Conservation (phyloP, 37 sponge, comb jelly and placozoan species). For the Ianthella basta region DNA sequence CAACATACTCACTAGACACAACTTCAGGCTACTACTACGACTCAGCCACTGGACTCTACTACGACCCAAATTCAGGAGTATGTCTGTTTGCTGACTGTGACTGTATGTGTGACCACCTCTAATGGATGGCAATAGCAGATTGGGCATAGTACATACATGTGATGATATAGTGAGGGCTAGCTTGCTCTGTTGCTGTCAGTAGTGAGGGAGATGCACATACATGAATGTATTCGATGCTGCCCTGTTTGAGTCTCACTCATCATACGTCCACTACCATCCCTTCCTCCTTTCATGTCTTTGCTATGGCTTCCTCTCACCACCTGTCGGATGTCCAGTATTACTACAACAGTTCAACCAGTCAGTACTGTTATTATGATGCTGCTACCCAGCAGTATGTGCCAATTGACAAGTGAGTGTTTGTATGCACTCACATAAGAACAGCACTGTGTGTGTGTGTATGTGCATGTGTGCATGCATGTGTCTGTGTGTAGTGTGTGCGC, state of each 20-base stretch:
- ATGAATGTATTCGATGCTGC: no score
- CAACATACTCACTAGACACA: conserved; percentile 75
- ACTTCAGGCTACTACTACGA: conserved; percentile 91
- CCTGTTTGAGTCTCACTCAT: no score
- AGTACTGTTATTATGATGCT: conserved; percentile 91
- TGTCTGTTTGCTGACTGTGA: background rate
- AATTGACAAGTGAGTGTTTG: conserved; percentile 45
- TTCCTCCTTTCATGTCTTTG: no score
- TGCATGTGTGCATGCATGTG: background rate
- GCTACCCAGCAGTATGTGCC: conserved; percentile 74
- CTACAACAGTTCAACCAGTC: conserved; percentile 89
- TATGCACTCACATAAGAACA: background rate
- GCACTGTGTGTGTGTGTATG: conserved; percentile 25
- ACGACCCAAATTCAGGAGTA: conserved; percentile 94
- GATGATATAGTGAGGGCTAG: no score
- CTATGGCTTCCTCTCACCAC: background rate
- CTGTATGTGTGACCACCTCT: no score
- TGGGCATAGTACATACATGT: no score
- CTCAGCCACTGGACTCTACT: conserved; percentile 86
- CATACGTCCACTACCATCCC: no score
- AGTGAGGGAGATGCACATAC: no score
- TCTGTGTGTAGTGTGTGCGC: no score
- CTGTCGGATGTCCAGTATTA: conserved; percentile 82
- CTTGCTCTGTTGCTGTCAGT: no score
- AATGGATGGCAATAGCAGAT: no score